Conservation (phyloP, 2,797 vertebrate genomes). For the Hafferia zeledoni region DNA sequence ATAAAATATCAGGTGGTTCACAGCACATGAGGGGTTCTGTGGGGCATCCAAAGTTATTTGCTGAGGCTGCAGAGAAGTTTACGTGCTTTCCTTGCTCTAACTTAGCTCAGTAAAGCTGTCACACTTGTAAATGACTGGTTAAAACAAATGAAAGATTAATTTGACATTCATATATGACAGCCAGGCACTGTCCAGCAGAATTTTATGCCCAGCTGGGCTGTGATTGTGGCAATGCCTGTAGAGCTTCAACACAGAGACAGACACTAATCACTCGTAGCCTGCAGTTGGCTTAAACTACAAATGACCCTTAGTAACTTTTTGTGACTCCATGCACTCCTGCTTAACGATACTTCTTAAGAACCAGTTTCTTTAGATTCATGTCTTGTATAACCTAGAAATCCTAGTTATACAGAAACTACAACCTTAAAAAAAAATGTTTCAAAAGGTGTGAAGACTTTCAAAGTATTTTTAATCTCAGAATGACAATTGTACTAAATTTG, state of each 20-base stretch:
- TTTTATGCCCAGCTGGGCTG: background rate
- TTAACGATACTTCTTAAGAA: background rate
- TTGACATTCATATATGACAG: background rate
- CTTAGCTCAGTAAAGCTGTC: background rate
- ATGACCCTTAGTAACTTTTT: background rate
- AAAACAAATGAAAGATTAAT: background rate
- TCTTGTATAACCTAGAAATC: background rate
- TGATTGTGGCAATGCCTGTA: rapidly evolving
- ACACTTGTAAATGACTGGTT: background rate
- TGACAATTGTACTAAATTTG: background rate
- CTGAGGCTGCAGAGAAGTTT: background rate
- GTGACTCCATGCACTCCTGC: background rate
- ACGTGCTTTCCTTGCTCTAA: background rate
- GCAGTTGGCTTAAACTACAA: background rate
- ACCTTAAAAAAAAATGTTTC: background rate
- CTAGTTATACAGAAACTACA: background rate
- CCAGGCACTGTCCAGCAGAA: background rate
- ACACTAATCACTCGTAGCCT: too few relatives aligned
- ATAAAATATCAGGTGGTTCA: background rate
- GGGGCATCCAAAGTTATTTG: background rate
- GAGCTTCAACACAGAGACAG: background rate
- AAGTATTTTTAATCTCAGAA: background rate
- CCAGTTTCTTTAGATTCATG: background rate
- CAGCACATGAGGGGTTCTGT: background rate
- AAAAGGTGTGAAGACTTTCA: background rate